Percentiles rank a stretch among this genome's conserved stretches.
Evolutionary conservation across 2,113 vertebrate species (phyloP).

Genomic region (Junco hyemalis): DNA sequence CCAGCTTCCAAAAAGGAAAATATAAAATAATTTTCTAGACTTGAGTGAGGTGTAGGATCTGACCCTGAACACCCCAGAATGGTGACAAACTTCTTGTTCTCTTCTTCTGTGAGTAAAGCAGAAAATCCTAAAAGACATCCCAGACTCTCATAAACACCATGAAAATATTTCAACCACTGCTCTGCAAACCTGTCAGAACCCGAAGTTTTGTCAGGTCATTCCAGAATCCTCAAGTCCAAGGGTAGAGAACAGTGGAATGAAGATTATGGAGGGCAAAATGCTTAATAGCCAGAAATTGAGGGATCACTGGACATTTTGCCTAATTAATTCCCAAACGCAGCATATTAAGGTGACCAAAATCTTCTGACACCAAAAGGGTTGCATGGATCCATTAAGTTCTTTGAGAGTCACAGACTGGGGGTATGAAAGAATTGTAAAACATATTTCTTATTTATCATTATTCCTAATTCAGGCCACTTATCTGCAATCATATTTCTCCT

Average conservation of each 20-base stretch:
- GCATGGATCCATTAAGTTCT: not conserved
- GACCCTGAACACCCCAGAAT: not conserved
- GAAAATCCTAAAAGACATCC: not conserved
- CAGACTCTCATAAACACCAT: not conserved
- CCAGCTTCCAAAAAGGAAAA: not conserved
- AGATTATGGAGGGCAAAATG: not conserved
- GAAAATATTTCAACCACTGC: not conserved
- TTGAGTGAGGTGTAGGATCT: not conserved
- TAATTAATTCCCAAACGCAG: not conserved
- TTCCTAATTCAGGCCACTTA: not conserved
- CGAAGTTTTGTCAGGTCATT: not conserved
- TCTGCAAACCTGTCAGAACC: not conserved
- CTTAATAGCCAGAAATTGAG: not conserved
- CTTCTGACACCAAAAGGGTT: not conserved
- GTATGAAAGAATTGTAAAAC: not conserved
- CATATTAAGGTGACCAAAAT: not conserved
- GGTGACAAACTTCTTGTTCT: not conserved
- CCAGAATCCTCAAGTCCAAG: not conserved
- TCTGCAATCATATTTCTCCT: not conserved
- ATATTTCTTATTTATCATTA: conserved; percentile 24
- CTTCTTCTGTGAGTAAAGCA: not conserved
- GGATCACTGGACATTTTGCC: not conserved
- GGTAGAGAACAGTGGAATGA: not conserved
- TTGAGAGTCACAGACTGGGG: not conserved
- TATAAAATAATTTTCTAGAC: not conserved